A percentile compares a stretch with the other conserved stretches of the same genome.
Evolutionary conservation across 35 echinoderm and acorn worm genomes (phyloP).

Genomic region (Chiridota heheva): DNA sequence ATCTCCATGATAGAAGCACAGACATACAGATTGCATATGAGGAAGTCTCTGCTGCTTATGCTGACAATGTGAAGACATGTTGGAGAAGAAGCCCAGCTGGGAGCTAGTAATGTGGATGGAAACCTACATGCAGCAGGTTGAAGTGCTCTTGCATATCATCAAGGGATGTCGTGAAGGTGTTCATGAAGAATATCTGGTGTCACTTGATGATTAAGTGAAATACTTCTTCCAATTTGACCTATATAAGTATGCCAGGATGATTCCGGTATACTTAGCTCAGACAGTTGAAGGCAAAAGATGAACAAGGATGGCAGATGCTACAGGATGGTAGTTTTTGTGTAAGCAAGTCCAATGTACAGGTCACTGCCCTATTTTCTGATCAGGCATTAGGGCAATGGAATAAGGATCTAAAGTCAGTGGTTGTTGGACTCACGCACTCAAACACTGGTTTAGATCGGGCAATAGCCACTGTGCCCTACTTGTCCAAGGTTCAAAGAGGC

Average conservation of each 20-base stretch:
- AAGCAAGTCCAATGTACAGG: neutral
- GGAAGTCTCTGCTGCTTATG: no score
- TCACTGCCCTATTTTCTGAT: neutral
- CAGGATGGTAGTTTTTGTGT: slow-evolving; percentile 13
- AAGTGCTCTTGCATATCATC: neutral
- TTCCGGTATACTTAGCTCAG: slow-evolving; percentile 33
- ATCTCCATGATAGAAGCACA: no score
- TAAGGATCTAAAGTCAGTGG: neutral
- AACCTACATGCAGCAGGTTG: neutral
- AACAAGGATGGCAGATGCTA: slow-evolving; percentile 23
- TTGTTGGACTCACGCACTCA: neutral
- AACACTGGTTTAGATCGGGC: neutral
- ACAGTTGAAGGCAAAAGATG: slow-evolving; percentile 9
- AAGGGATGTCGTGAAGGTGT: neutral
- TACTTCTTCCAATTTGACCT: slow-evolving; percentile 34
- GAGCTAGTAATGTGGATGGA: neutral
- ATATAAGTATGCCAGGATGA: slow-evolving; percentile 43
- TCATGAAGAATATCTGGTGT: neutral
- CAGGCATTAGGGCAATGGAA: neutral
- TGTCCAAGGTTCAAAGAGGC: neutral
- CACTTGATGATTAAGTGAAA: neutral
- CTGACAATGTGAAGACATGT: no score
- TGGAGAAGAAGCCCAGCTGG: no score
- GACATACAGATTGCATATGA: no score
- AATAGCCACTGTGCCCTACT: neutral